Conservation (phyloP, 2,113 vertebrate species). For the Rhizomys pruinosus region DNA sequence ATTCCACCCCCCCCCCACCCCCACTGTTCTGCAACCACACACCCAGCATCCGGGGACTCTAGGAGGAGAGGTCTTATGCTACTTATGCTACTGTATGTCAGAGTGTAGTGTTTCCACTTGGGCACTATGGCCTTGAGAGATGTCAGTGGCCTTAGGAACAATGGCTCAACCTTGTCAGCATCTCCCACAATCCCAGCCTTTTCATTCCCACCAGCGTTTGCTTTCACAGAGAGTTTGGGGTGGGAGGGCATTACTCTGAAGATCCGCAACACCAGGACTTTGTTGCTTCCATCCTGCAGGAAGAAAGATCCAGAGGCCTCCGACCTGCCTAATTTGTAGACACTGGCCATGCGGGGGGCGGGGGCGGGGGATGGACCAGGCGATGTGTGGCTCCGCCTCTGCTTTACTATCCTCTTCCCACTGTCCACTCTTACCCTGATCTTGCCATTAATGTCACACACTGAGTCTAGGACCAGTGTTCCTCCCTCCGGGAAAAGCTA, state of each 20-base stretch:
- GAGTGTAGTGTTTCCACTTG: background rate
- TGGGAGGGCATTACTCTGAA: background rate
- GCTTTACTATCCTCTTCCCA: fast-evolving
- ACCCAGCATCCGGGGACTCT: too few relatives aligned
- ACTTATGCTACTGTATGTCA: background rate
- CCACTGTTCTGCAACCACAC: too few relatives aligned
- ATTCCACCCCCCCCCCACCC: too few relatives aligned
- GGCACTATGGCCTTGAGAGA: too few relatives aligned
- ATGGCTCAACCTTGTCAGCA: fast-evolving
- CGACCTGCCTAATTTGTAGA: fast-evolving
- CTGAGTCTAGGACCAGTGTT: background rate
- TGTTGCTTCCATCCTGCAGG: background rate
- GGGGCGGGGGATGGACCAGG: too few relatives aligned
- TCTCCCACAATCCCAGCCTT: fast-evolving
- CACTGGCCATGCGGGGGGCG: fast-evolving
- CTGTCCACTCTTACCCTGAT: too few relatives aligned
- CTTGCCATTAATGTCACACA: background rate
- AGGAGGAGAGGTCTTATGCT: background rate
- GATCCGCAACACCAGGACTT: background rate
- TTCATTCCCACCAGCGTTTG: background rate
- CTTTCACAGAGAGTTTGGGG: background rate
- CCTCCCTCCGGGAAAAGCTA: background rate
- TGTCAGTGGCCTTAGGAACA: background rate
- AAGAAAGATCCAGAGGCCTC: too few relatives aligned
- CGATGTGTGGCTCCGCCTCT: fast-evolving